Evolutionary conservation across 2,113 vertebrate species (phyloP), one percentile per base, ranked within the genome.

Genomic region (Crotalus tigris): DNA sequence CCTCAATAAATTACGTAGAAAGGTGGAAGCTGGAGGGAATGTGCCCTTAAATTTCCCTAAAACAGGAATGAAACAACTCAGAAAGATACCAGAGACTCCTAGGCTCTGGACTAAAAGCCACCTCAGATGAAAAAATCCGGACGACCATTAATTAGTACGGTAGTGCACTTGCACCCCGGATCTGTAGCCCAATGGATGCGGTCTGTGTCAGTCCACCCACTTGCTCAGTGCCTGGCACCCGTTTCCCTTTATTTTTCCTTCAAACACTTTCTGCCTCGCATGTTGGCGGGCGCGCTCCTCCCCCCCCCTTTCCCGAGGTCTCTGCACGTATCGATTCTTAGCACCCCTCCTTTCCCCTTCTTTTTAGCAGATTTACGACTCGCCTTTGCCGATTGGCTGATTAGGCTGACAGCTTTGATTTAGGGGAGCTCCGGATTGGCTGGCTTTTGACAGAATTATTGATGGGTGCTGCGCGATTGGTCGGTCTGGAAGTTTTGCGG

Each of bases 371-470:
- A 95, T 95, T 95, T 95, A 95, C 94, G 89, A 61, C 94, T 92
- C 85, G 26, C 11, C 53, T 51, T 15, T 53, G 88, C 86, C 92
- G 81, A 95, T 95, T 95, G 95, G 95, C 92, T 91, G 91, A 91
- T 24, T 8, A 57, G 33, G 23, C 51, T 94, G 94, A 92, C 94
- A 95, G 95, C 91, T 15, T 90, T 95, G 95, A 95, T 95, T 95
- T 95, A 95, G 91, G 91, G 91, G 44, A 58, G 46, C 44, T 1
- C 29, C 54, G 44, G 91, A 95, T 95, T 95, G 95, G 95, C 93
- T 93, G 92, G 53, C 49, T 13, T 85, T 89, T 94, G 95, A 95
- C 95, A 95, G 93, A 57, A 87, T 95, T 91, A 95, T 95, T 94
- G 94, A 95, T 94, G 92, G 85, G 39, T 7, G 29, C n/a, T 12